A percentile compares a stretch with the other conserved stretches of the same genome.
Evolutionary conservation across 2,888 invertebrate species (phyloP).

Genomic region (Xestia sexstrigata): DNA sequence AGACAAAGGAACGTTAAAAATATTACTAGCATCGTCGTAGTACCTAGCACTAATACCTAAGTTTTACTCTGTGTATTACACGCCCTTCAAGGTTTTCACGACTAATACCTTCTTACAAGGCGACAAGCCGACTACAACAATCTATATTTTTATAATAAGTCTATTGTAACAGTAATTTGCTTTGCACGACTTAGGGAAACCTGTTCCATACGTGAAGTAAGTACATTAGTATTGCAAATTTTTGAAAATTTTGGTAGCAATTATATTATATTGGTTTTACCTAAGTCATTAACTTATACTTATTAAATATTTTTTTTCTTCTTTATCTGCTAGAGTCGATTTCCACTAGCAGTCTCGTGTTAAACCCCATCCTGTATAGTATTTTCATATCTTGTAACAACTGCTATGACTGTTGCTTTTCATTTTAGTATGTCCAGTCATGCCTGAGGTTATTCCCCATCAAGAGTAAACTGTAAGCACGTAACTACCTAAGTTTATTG

Average conservation of each 20-base stretch:
- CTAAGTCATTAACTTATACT: not conserved
- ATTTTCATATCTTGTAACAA: not conserved
- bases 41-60: constrained; percentile 7
- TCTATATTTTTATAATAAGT: constrained; percentile 3
- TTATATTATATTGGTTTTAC: no score
- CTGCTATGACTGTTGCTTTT: not conserved
- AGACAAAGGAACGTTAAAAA: constrained; percentile 45
- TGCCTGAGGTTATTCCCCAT: constrained; percentile 35
- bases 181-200: not conserved
- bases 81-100: constrained; percentile 43
- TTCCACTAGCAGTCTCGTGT: not conserved
- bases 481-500: constrained; percentile 48
- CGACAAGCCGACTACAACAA: constrained; percentile 39
- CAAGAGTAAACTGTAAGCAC: constrained; percentile 13
- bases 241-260: not conserved
- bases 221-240: not conserved
- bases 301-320: not conserved
- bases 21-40: constrained; percentile 10
- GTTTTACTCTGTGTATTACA: constrained; percentile 28
- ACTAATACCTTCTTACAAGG: constrained; percentile 48
- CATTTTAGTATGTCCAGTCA: not conserved
- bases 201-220: not conserved
- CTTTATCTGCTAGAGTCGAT: not conserved
- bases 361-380: no score
- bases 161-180: constrained; percentile 15